These are phyloP conservation scores for Drosophila orena DNA, from an alignment of 1,140 invertebrate species.

Conservation along the genomic window DNA sequence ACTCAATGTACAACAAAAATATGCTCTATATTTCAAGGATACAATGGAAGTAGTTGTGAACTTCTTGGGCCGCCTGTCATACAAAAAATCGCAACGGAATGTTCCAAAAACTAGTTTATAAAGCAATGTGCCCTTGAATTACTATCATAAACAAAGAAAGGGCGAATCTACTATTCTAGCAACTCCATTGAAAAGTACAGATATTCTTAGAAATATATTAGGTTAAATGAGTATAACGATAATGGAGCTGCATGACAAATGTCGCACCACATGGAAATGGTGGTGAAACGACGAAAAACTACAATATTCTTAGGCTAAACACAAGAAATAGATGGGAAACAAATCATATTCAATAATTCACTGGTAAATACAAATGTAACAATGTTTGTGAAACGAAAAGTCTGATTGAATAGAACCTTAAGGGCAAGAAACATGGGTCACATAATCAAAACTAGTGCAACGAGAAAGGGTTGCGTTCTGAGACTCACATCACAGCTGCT, in stretches of 20 bases:
- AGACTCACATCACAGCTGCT: constrained; percentile 68
- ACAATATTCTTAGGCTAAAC: constrained; percentile 53
- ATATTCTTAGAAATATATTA: constrained; percentile 17
- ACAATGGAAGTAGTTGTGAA: constrained; percentile 42
- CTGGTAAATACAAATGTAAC: constrained; percentile 50
- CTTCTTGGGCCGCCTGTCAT: constrained; percentile 6
- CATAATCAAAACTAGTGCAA: constrained; percentile 56
- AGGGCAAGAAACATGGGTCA: constrained; percentile 26
- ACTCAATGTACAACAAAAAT: constrained; percentile 55
- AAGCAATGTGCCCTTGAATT: constrained; percentile 3
- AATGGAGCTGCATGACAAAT: constrained; percentile 8
- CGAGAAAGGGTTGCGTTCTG: constrained; percentile 42
- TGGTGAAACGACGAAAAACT: constrained; percentile 20
- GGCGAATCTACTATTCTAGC: not conserved
- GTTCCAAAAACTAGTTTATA: constrained; percentile 11
- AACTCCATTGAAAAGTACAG: constrained; percentile 10
- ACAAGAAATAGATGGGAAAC: constrained; percentile 32
- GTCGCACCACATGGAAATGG: constrained; percentile 10
- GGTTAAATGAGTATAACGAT: constrained; percentile 39
- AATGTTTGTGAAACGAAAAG: constrained; percentile 61
- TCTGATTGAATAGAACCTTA: constrained; percentile 38
- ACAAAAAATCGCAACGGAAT: constrained; percentile 18
- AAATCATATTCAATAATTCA: constrained; percentile 46
- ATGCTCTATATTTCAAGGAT: constrained; percentile 39
- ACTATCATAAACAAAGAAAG: not conserved